A percentile compares a stretch with the other conserved stretches of the same genome.
These are phyloP conservation scores for Halesus radiatus DNA, from an alignment of 1,140 invertebrate genomes.

Conservation along the genomic window DNA sequence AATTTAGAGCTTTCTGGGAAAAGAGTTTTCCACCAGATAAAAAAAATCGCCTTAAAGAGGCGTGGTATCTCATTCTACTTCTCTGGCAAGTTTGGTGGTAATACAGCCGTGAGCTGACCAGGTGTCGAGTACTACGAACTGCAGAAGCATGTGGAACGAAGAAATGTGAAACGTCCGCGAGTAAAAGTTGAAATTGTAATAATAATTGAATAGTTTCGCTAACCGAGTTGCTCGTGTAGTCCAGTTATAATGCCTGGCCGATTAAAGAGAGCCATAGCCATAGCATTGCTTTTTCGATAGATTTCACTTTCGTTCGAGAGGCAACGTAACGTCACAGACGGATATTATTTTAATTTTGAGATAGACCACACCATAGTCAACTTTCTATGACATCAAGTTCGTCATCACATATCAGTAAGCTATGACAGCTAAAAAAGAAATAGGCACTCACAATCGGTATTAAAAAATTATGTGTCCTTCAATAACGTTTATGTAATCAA, in stretches of 20 bases:
- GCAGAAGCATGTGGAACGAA: conserved; percentile 13
- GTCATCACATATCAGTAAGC: conserved; percentile 14
- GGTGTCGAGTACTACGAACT: not conserved
- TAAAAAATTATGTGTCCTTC: not conserved
- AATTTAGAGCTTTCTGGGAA: no score
- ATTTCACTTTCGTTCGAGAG: conserved; percentile 50
- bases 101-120: no score
- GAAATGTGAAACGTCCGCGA: conserved; percentile 47
- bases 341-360: conserved; percentile 40
- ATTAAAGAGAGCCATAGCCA: conserved; percentile 36
- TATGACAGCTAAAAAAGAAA: conserved; percentile 23
- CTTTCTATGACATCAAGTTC: conserved; percentile 42
- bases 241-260: conserved; percentile 47
- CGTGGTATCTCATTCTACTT: not conserved
- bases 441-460: not conserved
- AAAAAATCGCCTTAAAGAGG: not conserved
- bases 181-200: conserved; percentile 52
- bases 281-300: conserved; percentile 47
- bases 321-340: conserved; percentile 41
- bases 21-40: not conserved
- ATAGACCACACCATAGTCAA: conserved; percentile 25
- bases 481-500: conserved; percentile 47
- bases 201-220: conserved; percentile 47
- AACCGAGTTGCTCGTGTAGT: conserved; percentile 28
- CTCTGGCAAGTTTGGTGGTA: not conserved